Evolutionary conservation across 2,888 invertebrate species (phyloP).

Genomic region (Sepioteuthis lessoniana): DNA sequence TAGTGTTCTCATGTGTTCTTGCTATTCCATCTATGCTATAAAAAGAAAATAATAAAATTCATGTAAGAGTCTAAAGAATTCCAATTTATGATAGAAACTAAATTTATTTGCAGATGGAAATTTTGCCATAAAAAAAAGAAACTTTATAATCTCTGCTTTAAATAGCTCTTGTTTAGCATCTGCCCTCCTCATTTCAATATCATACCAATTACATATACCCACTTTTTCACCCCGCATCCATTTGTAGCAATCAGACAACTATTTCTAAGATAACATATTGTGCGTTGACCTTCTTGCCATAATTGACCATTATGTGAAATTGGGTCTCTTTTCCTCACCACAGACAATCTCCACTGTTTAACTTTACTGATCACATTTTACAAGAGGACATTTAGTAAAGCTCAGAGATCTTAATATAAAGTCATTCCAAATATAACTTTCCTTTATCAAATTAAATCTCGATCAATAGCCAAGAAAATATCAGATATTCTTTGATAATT

Average conservation of each 20-base stretch:
- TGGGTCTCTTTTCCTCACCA: neutral
- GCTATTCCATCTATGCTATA: neutral
- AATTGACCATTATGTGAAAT: neutral
- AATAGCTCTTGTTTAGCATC: neutral
- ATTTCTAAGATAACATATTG: neutral
- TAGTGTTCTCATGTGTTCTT: neutral
- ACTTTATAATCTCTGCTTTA: neutral
- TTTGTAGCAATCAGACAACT: neutral
- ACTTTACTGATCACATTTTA: neutral
- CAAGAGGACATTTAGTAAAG: neutral
- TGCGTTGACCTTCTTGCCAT: neutral
- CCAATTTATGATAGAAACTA: neutral
- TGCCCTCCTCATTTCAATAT: neutral
- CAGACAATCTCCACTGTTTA: neutral
- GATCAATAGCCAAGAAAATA: too few relatives aligned
- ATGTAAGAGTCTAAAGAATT: neutral
- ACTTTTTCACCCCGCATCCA: neutral
- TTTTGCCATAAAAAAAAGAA: neutral
- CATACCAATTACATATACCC: neutral
- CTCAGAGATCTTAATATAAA: neutral
- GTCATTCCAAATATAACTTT: neutral
- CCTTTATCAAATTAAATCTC: too few relatives aligned
- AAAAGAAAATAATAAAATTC: neutral
- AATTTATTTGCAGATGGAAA: neutral
- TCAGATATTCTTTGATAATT: too few relatives aligned